Base-by-base conservation (phyloP, 2,113 vertebrate species). In the Melospiza georgiana region DNA sequence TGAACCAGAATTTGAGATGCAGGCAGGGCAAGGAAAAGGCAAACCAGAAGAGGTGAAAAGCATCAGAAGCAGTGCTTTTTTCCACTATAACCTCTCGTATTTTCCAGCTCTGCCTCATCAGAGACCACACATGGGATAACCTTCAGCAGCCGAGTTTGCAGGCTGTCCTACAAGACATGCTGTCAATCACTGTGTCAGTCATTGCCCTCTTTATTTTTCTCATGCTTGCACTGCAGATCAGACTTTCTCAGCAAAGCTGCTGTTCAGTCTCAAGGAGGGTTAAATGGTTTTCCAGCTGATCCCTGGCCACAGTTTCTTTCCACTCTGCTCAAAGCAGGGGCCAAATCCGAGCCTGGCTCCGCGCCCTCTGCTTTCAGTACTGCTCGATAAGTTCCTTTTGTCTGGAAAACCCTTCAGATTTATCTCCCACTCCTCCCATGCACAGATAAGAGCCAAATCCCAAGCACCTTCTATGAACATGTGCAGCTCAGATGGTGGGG, bases 281-380 rank as follows among this genome's bases (percentile, higher is more conserved):
- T 95, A 93, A 95, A 94, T 48, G 59, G 51, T 91, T 96, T 94
- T 80, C 78, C 94, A 94, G 87, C 95, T 94, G 89, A 94, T 95
- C 73, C 58, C 84, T 91, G 87, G 89, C 94, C 87, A 76, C 66
- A 3, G 28, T 79, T 96, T 75, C 80, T 87, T 92, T 84, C 86
- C 67, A 57, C 76, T 94, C 87, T 7, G 6, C 74, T 91, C 84
- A 62, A 89, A 94, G 77, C 44, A 24, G 78, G 59, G 89, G 87
- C 81, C 91, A 95, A 95, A 93, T 69, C 54, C 3, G 1, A 78
- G 62, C 18, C 39, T 94, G 89, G 95, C 89, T 94, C 75, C 6
- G 24, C 0, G 8, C 71, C 11, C 0, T 23, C 44, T 48, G 46
- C 74, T 93, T 77, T 84, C 84, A 63, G 58, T 58, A 73, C 73